phyloP scores from a whole-genome alignment of 1,140 invertebrate species.

The Saxidomus purpurata region DNA sequence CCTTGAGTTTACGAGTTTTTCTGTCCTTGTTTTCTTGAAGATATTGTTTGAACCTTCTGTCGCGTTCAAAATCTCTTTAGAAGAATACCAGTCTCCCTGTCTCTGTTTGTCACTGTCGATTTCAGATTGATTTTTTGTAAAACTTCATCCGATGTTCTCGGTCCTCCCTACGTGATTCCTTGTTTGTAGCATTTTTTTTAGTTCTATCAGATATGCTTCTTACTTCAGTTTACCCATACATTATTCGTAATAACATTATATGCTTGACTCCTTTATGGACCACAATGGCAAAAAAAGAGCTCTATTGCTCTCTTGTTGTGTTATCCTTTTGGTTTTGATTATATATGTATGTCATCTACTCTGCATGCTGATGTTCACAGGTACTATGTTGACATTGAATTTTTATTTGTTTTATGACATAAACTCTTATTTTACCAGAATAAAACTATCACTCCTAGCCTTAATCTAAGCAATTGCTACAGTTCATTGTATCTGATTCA shows the following conservation, averaged over 20 bases:
- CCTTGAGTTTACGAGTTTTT: background rate
- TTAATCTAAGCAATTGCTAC: background rate
- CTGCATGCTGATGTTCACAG: background rate
- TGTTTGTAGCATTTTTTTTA: background rate
- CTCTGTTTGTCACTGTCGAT: conserved; percentile 12
- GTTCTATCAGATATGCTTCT: background rate
- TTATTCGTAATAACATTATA: background rate
- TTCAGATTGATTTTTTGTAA: background rate
- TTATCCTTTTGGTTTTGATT: too few species aligned
- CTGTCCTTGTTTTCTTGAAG: background rate
- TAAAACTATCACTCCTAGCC: background rate
- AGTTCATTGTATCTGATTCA: conserved; percentile 1
- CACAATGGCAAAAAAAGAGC: too few species aligned
- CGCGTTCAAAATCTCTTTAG: background rate
- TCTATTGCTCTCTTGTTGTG: too few species aligned
- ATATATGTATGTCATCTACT: too few species aligned
- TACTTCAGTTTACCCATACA: background rate
- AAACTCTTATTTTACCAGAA: too few species aligned
- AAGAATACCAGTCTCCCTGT: background rate
- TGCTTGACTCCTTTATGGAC: background rate
- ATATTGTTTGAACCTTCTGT: background rate
- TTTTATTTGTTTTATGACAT: too few species aligned
- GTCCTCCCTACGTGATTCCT: background rate
- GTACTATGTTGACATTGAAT: too few species aligned
- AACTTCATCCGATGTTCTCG: background rate